These are phyloP conservation scores for Macquaria ambigua DNA, from an alignment of 2,113 vertebrate genomes.

Conservation along the genomic window DNA sequence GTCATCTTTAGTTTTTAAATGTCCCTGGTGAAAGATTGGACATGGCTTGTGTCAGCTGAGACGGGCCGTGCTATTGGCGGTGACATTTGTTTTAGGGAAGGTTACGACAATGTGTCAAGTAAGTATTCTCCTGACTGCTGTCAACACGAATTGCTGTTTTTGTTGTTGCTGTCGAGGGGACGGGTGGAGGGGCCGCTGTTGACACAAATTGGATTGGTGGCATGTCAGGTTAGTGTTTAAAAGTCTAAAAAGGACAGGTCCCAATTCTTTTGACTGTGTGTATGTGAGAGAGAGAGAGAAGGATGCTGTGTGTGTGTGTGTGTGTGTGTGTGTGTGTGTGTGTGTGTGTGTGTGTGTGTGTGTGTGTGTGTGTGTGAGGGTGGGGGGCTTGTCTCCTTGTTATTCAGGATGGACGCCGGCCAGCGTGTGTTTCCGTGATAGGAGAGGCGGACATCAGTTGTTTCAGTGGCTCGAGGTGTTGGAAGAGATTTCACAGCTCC, in stretches of 20 bases:
- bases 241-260: constrained; percentile 63
- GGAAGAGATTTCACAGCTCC: constrained; percentile 83
- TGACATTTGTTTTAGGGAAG: constrained; percentile 82
- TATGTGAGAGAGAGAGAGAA: neutral
- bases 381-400: constrained; percentile 45
- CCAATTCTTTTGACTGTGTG: constrained; percentile 61
- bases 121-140: constrained; percentile 76
- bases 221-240: constrained; percentile 72
- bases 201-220: constrained; percentile 80
- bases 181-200: constrained; percentile 43
- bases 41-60: constrained; percentile 59
- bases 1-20: constrained; percentile 62
- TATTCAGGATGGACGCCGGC: constrained; percentile 69
- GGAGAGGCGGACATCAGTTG: constrained; percentile 68
- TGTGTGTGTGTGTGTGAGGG: neutral
- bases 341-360: constrained; percentile 21
- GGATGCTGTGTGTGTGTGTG: neutral
- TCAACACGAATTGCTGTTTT: constrained; percentile 74
- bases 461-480: constrained; percentile 78
- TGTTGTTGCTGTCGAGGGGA: constrained; percentile 48
- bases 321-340: constrained; percentile 7
- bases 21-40: constrained; percentile 53
- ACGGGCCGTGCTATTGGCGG: constrained; percentile 49
- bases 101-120: constrained; percentile 75
- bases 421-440: constrained; percentile 64